Base-by-base conservation (phyloP, 2,888 invertebrate genomes). In the Calliphora vomitoria region DNA sequence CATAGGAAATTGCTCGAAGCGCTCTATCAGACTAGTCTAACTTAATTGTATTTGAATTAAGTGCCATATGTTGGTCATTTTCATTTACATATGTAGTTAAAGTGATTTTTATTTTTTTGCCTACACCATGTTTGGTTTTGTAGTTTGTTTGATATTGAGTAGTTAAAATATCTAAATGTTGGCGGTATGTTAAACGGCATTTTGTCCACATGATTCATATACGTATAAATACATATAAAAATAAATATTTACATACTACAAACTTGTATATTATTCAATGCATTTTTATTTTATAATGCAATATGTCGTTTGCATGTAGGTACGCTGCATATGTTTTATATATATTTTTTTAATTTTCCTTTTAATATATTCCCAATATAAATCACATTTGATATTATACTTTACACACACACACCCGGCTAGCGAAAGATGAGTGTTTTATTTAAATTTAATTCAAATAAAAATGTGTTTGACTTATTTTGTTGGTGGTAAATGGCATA, bases 381-480 rank as follows among this genome's bases (percentile, higher is more conserved):
- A 75, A 81, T 81, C 38, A 68, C 8, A 13, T 82, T 69, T 50
- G 1, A 11, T n/a, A 31, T 69, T 69, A 5, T n/a, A 53, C 25
- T 35, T 60, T 18, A 41, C 18, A 60, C 25, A 62, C 18, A 64
- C 18, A 25, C 25, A 25, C 25, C 25, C 25, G 2, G 25, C 25
- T 1, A 69, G 18, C 8, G 31, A 31, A 18, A 15, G 4, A 18
- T 75, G 58, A 20, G 71, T 64, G 2, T 71, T 76, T 78, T 58
- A 71, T 78, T 62, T 71, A 31, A 41, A 76, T 69, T 76, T 31
- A 69, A 69, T 69, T 55, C 47, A 68, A 68, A 58, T 68, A 50
- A 38, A 47, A 47, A 66, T 66, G 8, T 66, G 15, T 82, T 64
- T 55, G 53, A 66, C 25, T 68, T 55, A 38, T 75, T 68, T 75